Percentiles rank a stretch among this genome's conserved stretches.
phyloP scores from a whole-genome alignment of 2,797 vertebrate genomes.

The Euthynnus affinis region DNA sequence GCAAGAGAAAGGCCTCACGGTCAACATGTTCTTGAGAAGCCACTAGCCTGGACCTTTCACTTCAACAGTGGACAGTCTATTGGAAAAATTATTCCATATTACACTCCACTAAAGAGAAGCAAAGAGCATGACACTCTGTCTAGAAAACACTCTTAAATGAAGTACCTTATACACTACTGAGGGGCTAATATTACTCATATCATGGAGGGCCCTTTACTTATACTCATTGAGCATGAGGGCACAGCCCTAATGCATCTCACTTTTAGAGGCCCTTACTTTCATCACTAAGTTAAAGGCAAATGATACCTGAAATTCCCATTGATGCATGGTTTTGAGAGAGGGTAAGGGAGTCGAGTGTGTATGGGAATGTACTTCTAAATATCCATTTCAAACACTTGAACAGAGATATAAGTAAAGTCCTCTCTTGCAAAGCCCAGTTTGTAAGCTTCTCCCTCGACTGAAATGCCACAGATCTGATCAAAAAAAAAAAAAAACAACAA shows the following conservation, averaged over 20 bases:
- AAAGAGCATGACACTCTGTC: conserved; percentile 56
- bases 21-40: conserved; percentile 61
- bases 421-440: conserved; percentile 62
- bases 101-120: conserved; percentile 58
- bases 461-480: conserved; percentile 47
- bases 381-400: conserved; percentile 79
- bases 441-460: conserved; percentile 54
- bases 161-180: conserved; percentile 66
- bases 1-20: conserved; percentile 59
- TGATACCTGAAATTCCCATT: conserved; percentile 77
- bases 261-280: conserved; percentile 70
- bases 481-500: conserved; percentile 45
- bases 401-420: conserved; percentile 68
- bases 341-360: conserved; percentile 47
- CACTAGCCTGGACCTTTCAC: conserved; percentile 52
- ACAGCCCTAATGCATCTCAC: conserved; percentile 62
- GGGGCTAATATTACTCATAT: conserved; percentile 62
- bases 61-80: conserved; percentile 60
- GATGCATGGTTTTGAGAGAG: conserved; percentile 68
- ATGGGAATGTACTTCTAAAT: conserved; percentile 65
- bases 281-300: conserved; percentile 74
- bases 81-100: conserved; percentile 58
- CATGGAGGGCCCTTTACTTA: conserved; percentile 75
- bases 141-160: conserved; percentile 70
- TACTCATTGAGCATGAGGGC: conserved; percentile 71